Base-by-base conservation (phyloP, 2,888 invertebrate genomes). In the Aproaerema taeniolella region DNA sequence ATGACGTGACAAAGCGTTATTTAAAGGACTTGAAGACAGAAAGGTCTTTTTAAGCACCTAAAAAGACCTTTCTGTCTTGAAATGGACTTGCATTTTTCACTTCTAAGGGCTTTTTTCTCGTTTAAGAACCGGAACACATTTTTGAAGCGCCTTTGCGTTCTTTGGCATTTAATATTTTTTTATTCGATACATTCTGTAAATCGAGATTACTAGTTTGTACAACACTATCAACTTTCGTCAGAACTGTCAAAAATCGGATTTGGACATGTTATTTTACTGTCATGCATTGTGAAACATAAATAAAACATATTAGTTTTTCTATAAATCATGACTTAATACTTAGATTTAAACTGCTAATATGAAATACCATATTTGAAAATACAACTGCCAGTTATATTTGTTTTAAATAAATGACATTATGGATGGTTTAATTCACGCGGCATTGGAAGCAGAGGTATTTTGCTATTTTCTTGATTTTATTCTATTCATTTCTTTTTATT, bases 391-490 rank as follows among this genome's bases (percentile, higher is more conserved):
- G 65, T 72, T 66, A 73, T 71, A 81, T 70, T 77, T 71, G 71
- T 75, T 77, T 68, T 76, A 76, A 70, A 76, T 77, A 80, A 37
- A 82, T 83, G 77, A 81, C 85, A 86, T 74, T 85, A 86, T 86
- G 85, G 86, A 86, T 86, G 85, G 85, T 81, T 85, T 86, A 85
- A 83, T 85, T 83, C 85, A 86, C 83, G 83, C 86, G 81, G 85
- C 86, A 86, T 79, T 83, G 79, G 86, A 86, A 80, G 86, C 86
- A 73, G 83, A 86, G 86, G 86, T 81, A 77, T 67, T 72, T 68
- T 55, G 53, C 56, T 70, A 64, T 67, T 71, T 73, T 73, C 66
- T 61, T 63, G 53, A 63, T 52, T 60, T 58, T 55, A 53, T 58
- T 52, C 59, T 52, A 53, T 42, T 55, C 54, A 47, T 44, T 53